Percentiles rank a stretch among this genome's conserved stretches.
Evolutionary conservation across 2,113 vertebrate species (phyloP).

Genomic region (Hippocampus abdominalis): DNA sequence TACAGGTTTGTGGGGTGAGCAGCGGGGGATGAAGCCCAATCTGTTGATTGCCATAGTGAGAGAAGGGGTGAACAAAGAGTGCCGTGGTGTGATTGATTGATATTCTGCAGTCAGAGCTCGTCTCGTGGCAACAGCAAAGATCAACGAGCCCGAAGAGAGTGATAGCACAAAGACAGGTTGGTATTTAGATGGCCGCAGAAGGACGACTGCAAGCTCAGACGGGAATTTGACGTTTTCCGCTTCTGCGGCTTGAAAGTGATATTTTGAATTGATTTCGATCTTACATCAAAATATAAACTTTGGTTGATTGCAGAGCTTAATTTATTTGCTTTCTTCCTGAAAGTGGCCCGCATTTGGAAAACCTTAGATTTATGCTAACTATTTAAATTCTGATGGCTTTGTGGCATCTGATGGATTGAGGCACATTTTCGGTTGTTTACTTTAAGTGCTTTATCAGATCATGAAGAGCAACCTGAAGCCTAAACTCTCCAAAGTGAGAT

Average conservation of each 20-base stretch:
- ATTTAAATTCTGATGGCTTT: neutral
- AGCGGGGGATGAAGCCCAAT: constrained; percentile 38
- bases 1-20: constrained; percentile 19
- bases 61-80: constrained; percentile 29
- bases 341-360: too few species aligned
- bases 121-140: constrained; percentile 25
- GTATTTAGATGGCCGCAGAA: constrained; percentile 11
- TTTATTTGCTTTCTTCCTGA: too few species aligned
- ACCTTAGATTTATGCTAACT: neutral
- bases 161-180: constrained; percentile 3
- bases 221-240: neutral
- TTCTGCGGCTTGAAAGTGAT: neutral
- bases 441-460: neutral
- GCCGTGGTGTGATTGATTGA: constrained; percentile 32
- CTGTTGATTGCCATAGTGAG: constrained; percentile 42
- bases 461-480: neutral
- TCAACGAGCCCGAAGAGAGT: constrained; percentile 6
- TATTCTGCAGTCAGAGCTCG: constrained; percentile 35
- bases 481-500: neutral
- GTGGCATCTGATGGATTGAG: neutral
- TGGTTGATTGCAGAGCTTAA: neutral
- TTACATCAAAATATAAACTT: neutral
- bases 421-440: neutral
- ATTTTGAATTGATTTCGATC: neutral
- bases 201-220: neutral